Evolutionary conservation across 2,797 vertebrate genomes (phyloP).

Genomic region (Silurus aristotelis): DNA sequence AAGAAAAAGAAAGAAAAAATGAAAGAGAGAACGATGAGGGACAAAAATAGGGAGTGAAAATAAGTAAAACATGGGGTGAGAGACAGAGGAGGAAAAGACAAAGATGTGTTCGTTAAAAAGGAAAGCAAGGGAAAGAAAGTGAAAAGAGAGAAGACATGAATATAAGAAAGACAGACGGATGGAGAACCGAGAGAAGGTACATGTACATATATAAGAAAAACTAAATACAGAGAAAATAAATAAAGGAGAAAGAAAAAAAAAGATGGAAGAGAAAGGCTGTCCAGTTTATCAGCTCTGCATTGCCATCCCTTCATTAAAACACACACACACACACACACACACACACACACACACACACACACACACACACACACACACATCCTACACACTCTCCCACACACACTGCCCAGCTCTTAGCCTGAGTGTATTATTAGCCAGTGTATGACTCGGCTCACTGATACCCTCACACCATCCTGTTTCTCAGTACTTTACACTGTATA

Average conservation of each 20-base stretch:
- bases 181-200: not conserved
- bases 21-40: no score
- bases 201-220: no score
- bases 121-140: not conserved
- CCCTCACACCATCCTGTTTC: not conserved
- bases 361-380: conserved; percentile 31
- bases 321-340: not conserved
- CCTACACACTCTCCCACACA: conserved; percentile 22
- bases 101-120: not conserved
- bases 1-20: not conserved
- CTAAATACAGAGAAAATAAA: no score
- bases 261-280: conserved; percentile 18
- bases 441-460: conserved; percentile 22
- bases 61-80: not conserved
- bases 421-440: conserved; percentile 24
- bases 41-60: not conserved
- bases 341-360: conserved; percentile 41
- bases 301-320: not conserved
- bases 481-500: not conserved
- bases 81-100: not conserved
- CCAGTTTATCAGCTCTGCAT: conserved; percentile 8
- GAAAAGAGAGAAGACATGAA: no score
- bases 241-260: not conserved
- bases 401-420: conserved; percentile 18
- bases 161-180: not conserved